phyloP scores from a whole-genome alignment of 1,140 invertebrate genomes.

The Oncopeltus fasciatus region DNA sequence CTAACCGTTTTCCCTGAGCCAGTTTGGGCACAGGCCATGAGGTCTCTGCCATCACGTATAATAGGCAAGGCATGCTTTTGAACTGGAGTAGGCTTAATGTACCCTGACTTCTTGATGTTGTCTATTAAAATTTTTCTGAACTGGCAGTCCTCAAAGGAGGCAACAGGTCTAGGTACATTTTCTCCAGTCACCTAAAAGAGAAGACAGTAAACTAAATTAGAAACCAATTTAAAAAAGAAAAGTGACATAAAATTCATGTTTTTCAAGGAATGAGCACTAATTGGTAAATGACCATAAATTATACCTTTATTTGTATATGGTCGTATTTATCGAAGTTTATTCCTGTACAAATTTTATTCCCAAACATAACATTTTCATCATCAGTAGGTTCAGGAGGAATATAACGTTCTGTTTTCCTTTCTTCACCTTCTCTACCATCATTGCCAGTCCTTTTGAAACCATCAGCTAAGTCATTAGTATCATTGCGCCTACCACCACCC shows the following conservation, averaged over 20 bases:
- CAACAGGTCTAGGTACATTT: constrained; percentile 45
- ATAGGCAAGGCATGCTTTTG: constrained; percentile 83
- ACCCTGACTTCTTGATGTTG: constrained; percentile 70
- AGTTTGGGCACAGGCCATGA: constrained; percentile 96
- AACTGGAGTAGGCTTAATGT: constrained; percentile 79
- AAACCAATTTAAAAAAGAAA: too few relatives aligned
- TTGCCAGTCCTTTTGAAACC: constrained; percentile 12
- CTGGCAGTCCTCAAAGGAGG: constrained; percentile 52
- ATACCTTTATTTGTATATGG: constrained; percentile 66
- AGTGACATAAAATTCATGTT: not conserved
- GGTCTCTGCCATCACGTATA: constrained; percentile 58
- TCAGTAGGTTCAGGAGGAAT: constrained; percentile 61
- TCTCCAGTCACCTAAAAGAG: constrained; percentile 43
- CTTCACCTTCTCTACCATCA: constrained; percentile 22
- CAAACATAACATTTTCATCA: constrained; percentile 57
- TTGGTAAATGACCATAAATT: not conserved
- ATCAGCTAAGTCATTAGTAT: constrained; percentile 18
- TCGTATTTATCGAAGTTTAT: constrained; percentile 85
- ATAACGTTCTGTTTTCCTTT: constrained; percentile 50
- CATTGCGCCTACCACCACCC: not conserved
- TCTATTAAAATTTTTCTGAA: constrained; percentile 50
- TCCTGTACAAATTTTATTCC: constrained; percentile 51
- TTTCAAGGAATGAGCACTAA: not conserved
- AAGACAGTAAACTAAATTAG: constrained; percentile 2
- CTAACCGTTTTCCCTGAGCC: constrained; percentile 86